Percentiles rank a stretch among this genome's conserved stretches.
Conservation (phyloP, 2,888 invertebrate genomes). For the Blastobasis lacticolella region DNA sequence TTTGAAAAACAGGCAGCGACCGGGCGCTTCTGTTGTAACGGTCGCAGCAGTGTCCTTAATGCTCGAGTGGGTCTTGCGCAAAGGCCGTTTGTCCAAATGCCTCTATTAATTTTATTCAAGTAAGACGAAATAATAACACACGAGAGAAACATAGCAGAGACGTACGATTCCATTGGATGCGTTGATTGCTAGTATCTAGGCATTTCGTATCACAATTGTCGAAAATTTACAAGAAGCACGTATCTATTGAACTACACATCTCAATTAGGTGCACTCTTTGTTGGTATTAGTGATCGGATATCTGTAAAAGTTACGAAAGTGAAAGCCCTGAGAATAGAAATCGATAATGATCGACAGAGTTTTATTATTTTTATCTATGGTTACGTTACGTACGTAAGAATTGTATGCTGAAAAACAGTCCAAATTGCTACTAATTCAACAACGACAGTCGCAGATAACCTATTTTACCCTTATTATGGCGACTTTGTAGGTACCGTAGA, state of each 20-base stretch:
- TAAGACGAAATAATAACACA: constrained; percentile 21
- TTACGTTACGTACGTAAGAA: constrained; percentile 8
- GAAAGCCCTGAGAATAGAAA: constrained; percentile 38
- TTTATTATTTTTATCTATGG: constrained; percentile 19
- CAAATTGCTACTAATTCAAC: no score
- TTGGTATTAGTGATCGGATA: constrained; percentile 15
- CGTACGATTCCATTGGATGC: no score
- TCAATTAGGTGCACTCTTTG: no score
- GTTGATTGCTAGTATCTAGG: no score
- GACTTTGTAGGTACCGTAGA: no score
- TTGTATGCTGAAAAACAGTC: no score
- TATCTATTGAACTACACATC: no score
- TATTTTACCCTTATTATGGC: no score
- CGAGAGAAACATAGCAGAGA: no score
- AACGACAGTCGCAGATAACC: no score
- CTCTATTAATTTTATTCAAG: constrained; percentile 36
- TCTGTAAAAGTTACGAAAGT: constrained; percentile 31
- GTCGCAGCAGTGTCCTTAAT: constrained; percentile 49
- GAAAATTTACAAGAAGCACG: no score
- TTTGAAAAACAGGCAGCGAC: constrained; percentile 30
- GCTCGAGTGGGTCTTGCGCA: constrained; percentile 51
- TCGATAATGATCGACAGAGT: constrained; percentile 24
- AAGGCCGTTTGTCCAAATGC: constrained; percentile 53
- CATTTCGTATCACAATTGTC: no score
- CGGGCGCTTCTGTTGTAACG: constrained; percentile 40